phyloP scores from a whole-genome alignment of 2,113 vertebrate species.

The Cyprinodon variegatus region DNA sequence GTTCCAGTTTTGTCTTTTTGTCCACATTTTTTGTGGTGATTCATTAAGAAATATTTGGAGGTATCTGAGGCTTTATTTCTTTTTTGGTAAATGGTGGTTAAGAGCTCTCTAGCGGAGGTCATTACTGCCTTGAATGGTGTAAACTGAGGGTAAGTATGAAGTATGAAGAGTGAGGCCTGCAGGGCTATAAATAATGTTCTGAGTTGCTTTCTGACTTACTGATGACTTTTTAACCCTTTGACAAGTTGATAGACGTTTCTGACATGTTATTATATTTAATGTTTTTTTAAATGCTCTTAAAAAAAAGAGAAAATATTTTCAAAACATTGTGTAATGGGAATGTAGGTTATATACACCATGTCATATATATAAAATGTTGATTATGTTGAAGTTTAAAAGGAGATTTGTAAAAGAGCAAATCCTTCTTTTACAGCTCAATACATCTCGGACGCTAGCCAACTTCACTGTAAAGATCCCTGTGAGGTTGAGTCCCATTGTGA shows the following conservation, averaged over 20 bases:
- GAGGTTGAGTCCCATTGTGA: slow-evolving; percentile 23
- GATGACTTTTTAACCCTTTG: too few relatives aligned
- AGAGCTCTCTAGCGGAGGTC: neutral
- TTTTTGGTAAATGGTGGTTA: neutral
- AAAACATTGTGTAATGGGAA: too few relatives aligned
- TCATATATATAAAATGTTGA: too few relatives aligned
- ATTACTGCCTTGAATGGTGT: neutral
- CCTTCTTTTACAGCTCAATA: neutral
- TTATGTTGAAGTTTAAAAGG: neutral
- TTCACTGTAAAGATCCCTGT: slow-evolving; percentile 21
- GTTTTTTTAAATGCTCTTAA: too few relatives aligned
- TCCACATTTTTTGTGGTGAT: neutral
- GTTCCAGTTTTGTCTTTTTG: neutral
- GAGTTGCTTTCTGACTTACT: neutral
- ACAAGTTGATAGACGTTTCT: too few relatives aligned
- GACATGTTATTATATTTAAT: too few relatives aligned
- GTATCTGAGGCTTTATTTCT: neutral
- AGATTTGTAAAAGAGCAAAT: neutral
- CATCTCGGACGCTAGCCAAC: slow-evolving; percentile 28
- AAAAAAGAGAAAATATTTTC: too few relatives aligned
- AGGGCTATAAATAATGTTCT: too few relatives aligned
- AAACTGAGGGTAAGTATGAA: neutral
- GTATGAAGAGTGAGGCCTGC: neutral
- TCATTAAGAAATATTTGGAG: neutral
- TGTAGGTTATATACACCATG: too few relatives aligned